phyloP scores from a whole-genome alignment of 2,888 invertebrate species.

The Catocala fraxini region DNA sequence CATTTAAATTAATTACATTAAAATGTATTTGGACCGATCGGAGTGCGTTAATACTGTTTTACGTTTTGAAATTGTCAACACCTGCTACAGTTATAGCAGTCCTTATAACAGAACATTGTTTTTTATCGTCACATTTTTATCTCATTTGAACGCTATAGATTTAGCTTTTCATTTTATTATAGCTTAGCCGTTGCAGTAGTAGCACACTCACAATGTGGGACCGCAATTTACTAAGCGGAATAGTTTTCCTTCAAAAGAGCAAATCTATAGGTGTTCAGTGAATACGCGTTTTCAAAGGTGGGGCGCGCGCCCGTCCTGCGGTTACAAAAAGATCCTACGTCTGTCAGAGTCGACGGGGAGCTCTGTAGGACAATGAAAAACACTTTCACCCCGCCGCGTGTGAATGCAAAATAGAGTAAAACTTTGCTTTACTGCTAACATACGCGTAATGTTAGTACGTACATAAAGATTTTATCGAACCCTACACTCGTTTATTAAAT shows the following conservation, averaged over 20 bases:
- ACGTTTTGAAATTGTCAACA: conserved; percentile 31
- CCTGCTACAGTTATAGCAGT: conserved; percentile 28
- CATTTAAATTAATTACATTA: conserved; percentile 27
- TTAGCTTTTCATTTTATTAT: conserved; percentile 1
- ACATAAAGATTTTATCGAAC: conserved; percentile 62
- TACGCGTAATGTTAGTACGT: conserved; percentile 62
- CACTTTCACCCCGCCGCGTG: conserved; percentile 74
- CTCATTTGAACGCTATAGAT: conserved; percentile 12
- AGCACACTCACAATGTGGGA: conserved; percentile 18
- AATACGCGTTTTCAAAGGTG: conserved; percentile 53
- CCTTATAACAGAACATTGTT: conserved; percentile 25
- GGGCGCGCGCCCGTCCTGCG: conserved; percentile 37
- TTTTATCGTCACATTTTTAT: conserved; percentile 14
- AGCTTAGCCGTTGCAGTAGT: background rate
- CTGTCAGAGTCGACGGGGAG: conserved; percentile 67
- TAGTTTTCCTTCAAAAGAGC: conserved; percentile 52
- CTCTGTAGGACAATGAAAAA: conserved; percentile 77
- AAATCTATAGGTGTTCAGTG: conserved; percentile 57
- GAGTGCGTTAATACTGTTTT: conserved; percentile 21
- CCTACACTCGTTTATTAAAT: conserved; percentile 66
- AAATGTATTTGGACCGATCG: conserved; percentile 23
- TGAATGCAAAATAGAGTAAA: conserved; percentile 77
- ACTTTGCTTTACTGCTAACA: conserved; percentile 52
- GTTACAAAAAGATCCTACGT: conserved; percentile 70
- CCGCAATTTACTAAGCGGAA: conserved; percentile 32